phyloP scores from a whole-genome alignment of 2,888 invertebrate species.

The Cyclophora albipunctata region DNA sequence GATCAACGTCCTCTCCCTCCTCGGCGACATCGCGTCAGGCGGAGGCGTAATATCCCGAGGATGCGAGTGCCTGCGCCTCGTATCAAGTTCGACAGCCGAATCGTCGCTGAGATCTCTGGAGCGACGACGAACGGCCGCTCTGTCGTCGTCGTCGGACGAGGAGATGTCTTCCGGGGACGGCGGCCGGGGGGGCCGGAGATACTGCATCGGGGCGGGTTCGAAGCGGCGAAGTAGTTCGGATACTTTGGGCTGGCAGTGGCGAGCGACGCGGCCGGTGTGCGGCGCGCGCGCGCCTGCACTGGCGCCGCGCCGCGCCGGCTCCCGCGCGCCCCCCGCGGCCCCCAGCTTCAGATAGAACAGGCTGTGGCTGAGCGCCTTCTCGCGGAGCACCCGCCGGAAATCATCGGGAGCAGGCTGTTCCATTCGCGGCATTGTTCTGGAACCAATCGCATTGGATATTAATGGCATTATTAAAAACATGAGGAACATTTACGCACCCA shows the following conservation, averaged over 20 bases:
- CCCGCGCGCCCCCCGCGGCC: slow-evolving; percentile 38
- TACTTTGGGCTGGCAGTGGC: slow-evolving; percentile 60
- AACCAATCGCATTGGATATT: slow-evolving; percentile 8
- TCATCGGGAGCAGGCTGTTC: slow-evolving; percentile 58
- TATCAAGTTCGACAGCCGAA: slow-evolving; percentile 73
- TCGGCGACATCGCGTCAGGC: slow-evolving; percentile 56
- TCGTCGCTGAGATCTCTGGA: slow-evolving; percentile 70
- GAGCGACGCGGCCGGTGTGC: slow-evolving; percentile 49
- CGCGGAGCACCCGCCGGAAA: slow-evolving; percentile 65
- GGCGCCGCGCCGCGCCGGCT: slow-evolving; percentile 27
- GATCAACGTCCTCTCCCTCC: slow-evolving; percentile 56
- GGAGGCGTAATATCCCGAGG: slow-evolving; percentile 60
- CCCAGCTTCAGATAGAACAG: slow-evolving; percentile 67
- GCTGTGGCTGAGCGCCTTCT: slow-evolving; percentile 69
- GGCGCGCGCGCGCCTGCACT: slow-evolving; percentile 59
- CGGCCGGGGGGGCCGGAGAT: slow-evolving; percentile 60
- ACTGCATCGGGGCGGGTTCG: slow-evolving; percentile 67
- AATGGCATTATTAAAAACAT: too few relatives aligned
- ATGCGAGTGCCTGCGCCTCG: slow-evolving; percentile 60
- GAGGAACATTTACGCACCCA: too few relatives aligned
- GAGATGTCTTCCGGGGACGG: slow-evolving; percentile 59
- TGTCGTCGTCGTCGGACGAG: slow-evolving; percentile 67
- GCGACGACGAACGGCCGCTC: slow-evolving; percentile 61
- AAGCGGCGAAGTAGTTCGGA: slow-evolving; percentile 61
- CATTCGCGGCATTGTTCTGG: slow-evolving; percentile 55